These are phyloP conservation scores for Tichodroma muraria DNA, from an alignment of 2,113 vertebrate genomes.

Conservation along the genomic window DNA sequence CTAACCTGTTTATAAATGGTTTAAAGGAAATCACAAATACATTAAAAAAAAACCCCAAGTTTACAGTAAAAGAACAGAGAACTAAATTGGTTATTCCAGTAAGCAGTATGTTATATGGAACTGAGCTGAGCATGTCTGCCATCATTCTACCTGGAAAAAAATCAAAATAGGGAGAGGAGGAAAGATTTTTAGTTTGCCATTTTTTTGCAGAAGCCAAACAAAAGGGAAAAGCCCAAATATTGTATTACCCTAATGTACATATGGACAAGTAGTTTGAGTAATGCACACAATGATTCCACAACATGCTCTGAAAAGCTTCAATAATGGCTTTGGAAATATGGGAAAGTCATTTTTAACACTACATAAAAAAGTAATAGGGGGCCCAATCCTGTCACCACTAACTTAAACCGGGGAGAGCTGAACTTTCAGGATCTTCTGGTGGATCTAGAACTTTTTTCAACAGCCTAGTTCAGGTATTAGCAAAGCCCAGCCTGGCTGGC, in stretches of 20 bases:
- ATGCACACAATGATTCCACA: not conserved
- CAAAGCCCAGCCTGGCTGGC: not conserved
- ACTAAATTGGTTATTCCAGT: not conserved
- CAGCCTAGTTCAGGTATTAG: not conserved
- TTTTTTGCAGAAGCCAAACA: not conserved
- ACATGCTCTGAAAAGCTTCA: not conserved
- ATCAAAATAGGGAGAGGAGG: not conserved
- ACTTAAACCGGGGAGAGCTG: not conserved
- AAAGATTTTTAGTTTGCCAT: not conserved
- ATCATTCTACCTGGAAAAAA: not conserved
- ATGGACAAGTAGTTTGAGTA: slow-evolving; percentile 17
- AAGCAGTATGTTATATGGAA: not conserved
- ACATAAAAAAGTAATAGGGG: slow-evolving; percentile 4
- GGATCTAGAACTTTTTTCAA: not conserved
- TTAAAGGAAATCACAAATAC: slow-evolving; percentile 26
- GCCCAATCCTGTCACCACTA: not conserved
- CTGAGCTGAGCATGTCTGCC: not conserved
- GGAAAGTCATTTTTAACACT: slow-evolving; percentile 15
- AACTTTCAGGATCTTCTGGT: not conserved
- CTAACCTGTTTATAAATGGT: slow-evolving; percentile 19
- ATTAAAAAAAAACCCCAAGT: not conserved
- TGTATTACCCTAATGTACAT: not conserved
- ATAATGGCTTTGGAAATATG: slow-evolving; percentile 12
- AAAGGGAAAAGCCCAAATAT: not conserved
- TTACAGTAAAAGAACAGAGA: slow-evolving; percentile 29